These are phyloP conservation scores for Paramormyrops kingsleyae DNA, from an alignment of 2,113 vertebrate species.

Conservation along the genomic window DNA sequence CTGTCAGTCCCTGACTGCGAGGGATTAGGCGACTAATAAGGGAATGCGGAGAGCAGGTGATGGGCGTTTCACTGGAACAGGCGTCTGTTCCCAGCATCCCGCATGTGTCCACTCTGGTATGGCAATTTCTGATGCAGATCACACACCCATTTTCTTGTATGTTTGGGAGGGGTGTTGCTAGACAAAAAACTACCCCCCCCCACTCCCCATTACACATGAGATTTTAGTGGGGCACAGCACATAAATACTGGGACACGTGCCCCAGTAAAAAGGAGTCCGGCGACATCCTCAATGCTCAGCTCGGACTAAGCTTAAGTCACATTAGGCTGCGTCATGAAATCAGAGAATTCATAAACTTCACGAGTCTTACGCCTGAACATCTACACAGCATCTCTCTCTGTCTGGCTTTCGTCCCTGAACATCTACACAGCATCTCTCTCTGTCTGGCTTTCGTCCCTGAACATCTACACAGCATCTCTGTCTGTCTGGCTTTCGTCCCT, in stretches of 20 bases:
- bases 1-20: neutral
- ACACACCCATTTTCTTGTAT: neutral
- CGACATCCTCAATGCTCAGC: too few relatives aligned
- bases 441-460: too few relatives aligned
- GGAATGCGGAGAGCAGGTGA: slow-evolving; percentile 7
- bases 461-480: too few relatives aligned
- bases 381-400: too few relatives aligned
- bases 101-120: neutral
- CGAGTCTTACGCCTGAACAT: neutral
- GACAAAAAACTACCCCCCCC: too few relatives aligned
- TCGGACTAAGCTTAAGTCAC: neutral
- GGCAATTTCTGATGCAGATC: neutral
- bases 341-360: neutral
- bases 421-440: too few relatives aligned
- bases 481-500: too few relatives aligned
- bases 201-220: too few relatives aligned
- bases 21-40: neutral
- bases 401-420: too few relatives aligned
- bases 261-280: too few relatives aligned
- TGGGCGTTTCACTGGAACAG: neutral
- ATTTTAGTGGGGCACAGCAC: too few relatives aligned
- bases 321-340: neutral
- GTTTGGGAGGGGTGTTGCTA: neutral
- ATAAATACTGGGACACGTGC: too few relatives aligned
- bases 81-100: neutral